Base-by-base conservation (phyloP, 2,797 vertebrate genomes). In the Argya squamiceps region DNA sequence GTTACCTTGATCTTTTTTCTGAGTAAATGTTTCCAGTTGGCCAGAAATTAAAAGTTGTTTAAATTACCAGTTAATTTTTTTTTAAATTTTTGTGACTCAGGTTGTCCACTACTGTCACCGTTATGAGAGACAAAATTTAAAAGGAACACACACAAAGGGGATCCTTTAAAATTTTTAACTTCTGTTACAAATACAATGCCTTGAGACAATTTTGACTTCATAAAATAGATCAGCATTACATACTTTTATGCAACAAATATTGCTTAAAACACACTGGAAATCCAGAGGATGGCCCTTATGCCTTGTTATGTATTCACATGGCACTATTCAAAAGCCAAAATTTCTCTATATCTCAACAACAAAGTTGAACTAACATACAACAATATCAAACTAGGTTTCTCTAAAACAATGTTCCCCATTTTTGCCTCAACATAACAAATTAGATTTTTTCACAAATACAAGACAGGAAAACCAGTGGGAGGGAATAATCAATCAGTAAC, bases 321-420 rank as follows among this genome's bases (percentile, higher is more conserved):
- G 49, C 27, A 60, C 70, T 34, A 63, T 46, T 88, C 19, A 84
- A 94, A 91, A 97, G 43, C 7, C 49, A 83, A 96, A 96, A 62
- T 22, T 92, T 94, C 34, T 80, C 82, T 93, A 16, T 78, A 92
- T 67, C 84, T 80, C 47, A 79, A 84, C 39, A 96, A 76, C 39
- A 77, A 59, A 93, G 74, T 15, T 64, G 64, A 44, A 93, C 22
- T 87, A 71, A 62, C 52, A 71, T 80, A 85, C 59, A 94, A 89
- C 15, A 87, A 14, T 14, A 84, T 3, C 70, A 77, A 84, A 70
- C 4, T 34, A 80, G 12, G 22, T 73, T 96, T 95, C 92, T 62
- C 68, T 82, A 73, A 95, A 96, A 94, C 43, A 84, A 78, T 56
- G 27, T 78, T 96, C 93, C 65, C 71, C 32, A 74, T 70, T 96